phyloP scores from a whole-genome alignment of 2,888 invertebrate genomes.

The Hoplodrina ambigua region DNA sequence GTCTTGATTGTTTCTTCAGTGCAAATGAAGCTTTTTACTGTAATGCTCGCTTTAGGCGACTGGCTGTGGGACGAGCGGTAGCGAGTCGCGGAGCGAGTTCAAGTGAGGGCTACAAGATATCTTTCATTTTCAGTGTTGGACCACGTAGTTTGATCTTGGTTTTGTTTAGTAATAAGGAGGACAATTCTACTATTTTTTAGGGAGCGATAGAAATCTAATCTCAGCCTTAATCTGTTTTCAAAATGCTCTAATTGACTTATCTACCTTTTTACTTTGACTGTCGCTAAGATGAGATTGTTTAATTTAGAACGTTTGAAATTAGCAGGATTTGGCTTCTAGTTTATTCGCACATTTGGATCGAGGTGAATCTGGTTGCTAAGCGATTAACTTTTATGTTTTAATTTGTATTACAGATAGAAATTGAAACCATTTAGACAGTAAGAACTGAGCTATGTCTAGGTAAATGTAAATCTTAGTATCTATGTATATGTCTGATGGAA shows the following conservation, averaged over 20 bases:
- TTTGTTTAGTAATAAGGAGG: slow-evolving; percentile 1
- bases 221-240: too few species aligned
- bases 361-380: slow-evolving; percentile 18
- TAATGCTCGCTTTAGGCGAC: slow-evolving; percentile 40
- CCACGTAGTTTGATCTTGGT: neutral
- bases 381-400: neutral
- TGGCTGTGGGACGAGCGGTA: slow-evolving; percentile 8
- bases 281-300: too few species aligned
- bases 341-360: neutral
- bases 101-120: neutral
- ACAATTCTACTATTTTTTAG: too few species aligned
- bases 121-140: neutral
- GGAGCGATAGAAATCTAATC: too few species aligned
- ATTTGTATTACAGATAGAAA: neutral
- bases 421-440: neutral
- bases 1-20: slow-evolving; percentile 64
- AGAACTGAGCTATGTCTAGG: neutral
- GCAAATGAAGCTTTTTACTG: slow-evolving; percentile 63
- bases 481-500: neutral
- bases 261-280: too few species aligned
- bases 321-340: too few species aligned
- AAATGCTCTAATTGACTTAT: too few species aligned
- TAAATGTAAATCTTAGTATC: neutral
- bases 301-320: too few species aligned
- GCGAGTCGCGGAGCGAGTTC: slow-evolving; percentile 10